Evolutionary conservation across 2,113 vertebrate genomes (phyloP).

Genomic region (Pseudorasbora parva): DNA sequence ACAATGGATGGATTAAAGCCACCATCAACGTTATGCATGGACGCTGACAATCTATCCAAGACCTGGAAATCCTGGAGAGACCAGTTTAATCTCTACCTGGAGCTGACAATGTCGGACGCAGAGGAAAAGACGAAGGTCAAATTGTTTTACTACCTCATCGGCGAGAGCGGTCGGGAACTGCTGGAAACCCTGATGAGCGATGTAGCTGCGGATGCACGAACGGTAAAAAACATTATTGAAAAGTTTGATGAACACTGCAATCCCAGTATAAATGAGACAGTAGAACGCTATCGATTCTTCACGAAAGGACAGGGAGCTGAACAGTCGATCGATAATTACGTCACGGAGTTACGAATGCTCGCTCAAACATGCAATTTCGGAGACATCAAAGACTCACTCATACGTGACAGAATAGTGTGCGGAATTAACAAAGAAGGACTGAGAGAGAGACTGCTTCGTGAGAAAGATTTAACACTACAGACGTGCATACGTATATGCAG

Average conservation of each 20-base stretch:
- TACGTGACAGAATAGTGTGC: slow-evolving; percentile 38
- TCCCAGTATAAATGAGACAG: slow-evolving; percentile 25
- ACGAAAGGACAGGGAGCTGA: background rate
- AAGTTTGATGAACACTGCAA: slow-evolving; percentile 34
- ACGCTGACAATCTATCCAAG: slow-evolving; percentile 9
- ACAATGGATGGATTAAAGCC: background rate
- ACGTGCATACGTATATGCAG: background rate
- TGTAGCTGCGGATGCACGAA: background rate
- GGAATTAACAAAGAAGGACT: slow-evolving; percentile 28
- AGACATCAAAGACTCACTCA: slow-evolving; percentile 39
- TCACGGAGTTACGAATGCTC: slow-evolving; percentile 25
- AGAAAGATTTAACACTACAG: slow-evolving; percentile 44
- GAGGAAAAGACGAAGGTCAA: background rate
- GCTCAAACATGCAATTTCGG: slow-evolving; percentile 44
- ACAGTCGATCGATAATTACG: slow-evolving; percentile 22
- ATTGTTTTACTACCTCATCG: too few species aligned
- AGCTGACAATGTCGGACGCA: background rate
- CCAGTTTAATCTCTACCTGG: slow-evolving; percentile 27
- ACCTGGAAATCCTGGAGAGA: slow-evolving; percentile 28
- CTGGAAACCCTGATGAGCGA: slow-evolving; percentile 33
- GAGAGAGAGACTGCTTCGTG: slow-evolving; percentile 44
- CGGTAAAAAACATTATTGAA: slow-evolving; percentile 9
- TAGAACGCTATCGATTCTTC: slow-evolving; percentile 36
- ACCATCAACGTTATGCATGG: background rate
- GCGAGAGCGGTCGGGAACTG: slow-evolving; percentile 10